These are phyloP conservation scores for Bradysia coprophila DNA, from an alignment of 1,140 invertebrate species.

Conservation along the genomic window DNA sequence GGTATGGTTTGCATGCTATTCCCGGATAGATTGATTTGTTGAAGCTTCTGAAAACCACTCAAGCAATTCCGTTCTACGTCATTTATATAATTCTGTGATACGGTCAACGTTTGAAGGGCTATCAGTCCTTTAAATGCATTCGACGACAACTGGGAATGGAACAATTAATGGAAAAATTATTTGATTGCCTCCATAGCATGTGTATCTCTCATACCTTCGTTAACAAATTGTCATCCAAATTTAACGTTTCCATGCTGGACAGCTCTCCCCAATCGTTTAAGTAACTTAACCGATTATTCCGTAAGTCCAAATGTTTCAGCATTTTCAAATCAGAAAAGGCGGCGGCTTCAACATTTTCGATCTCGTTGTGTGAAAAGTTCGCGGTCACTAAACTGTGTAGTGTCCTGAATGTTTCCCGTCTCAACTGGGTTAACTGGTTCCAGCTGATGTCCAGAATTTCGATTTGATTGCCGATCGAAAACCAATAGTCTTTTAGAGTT, in stretches of 20 bases:
- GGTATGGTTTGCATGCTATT: not conserved
- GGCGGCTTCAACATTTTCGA: conserved; percentile 8
- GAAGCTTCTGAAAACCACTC: not conserved
- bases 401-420: conserved; percentile 10
- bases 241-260: conserved; percentile 11
- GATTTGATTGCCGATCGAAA: conserved; percentile 7
- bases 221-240: conserved; percentile 14
- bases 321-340: too few relatives aligned
- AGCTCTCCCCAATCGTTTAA: conserved; percentile 10
- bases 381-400: conserved; percentile 11
- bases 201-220: conserved; percentile 2
- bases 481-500: conserved; percentile 10
- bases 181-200: not conserved
- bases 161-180: too few relatives aligned
- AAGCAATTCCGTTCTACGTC: not conserved
- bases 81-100: not conserved
- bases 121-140: not conserved
- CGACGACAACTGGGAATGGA: too few relatives aligned
- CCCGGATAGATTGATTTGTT: not conserved
- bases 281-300: conserved; percentile 12
- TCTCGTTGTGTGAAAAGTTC: conserved; percentile 13
- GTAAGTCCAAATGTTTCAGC: conserved; percentile 15
- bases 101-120: not conserved
- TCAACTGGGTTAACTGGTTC: conserved; percentile 11
- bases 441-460: conserved; percentile 12